Evolutionary conservation across 53 echinoderm and acorn worm genomes (phyloP).

Genomic region (Henricia sp.): DNA sequence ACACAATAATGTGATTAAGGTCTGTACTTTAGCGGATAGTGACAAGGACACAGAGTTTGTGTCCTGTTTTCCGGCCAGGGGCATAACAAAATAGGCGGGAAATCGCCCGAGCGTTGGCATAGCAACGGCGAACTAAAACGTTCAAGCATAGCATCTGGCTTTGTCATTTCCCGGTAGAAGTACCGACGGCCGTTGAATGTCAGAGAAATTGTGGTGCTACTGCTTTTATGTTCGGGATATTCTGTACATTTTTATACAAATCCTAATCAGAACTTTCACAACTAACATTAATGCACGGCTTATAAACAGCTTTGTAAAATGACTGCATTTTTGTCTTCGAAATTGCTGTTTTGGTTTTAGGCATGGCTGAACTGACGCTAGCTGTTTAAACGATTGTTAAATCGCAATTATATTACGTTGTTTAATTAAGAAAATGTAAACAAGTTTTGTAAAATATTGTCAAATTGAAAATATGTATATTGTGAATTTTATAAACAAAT

Average conservation of each 20-base stretch:
- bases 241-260: neutral
- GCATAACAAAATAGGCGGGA: neutral
- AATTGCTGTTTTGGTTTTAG: neutral
- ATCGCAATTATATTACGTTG: constrained; percentile 10
- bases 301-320: no score
- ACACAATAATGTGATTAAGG: neutral
- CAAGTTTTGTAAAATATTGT: neutral
- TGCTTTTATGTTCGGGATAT: neutral
- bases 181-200: neutral
- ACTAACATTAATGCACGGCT: no score
- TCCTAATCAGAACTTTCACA: no score
- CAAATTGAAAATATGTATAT: constrained; percentile 21
- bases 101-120: neutral
- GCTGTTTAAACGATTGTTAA: constrained; percentile 24
- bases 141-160: neutral
- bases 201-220: neutral
- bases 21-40: neutral
- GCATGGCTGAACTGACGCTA: constrained; percentile 22
- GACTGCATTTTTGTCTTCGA: neutral
- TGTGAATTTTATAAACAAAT: constrained; percentile 49
- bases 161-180: neutral
- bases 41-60: constrained; percentile 6
- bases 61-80: neutral
- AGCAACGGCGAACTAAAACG: neutral
- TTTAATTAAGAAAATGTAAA: neutral